Evolutionary conservation across 2,888 invertebrate species (phyloP).

Genomic region (Epirrhoe alternata): DNA sequence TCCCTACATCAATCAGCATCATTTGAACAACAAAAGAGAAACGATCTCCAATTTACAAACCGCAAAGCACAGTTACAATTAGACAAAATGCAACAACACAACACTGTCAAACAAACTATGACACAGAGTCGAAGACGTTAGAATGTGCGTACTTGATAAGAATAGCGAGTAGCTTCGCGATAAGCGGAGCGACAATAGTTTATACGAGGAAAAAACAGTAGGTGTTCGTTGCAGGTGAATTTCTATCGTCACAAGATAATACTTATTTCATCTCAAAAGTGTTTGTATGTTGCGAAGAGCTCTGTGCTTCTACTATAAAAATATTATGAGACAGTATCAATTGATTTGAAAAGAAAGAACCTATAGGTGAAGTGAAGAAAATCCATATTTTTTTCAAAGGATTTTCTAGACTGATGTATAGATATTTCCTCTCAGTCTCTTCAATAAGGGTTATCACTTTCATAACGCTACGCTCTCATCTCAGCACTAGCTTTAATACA

Average conservation of each 20-base stretch:
- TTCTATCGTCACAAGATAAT: too few relatives aligned
- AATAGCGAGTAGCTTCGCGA: slow-evolving; percentile 20
- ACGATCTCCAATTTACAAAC: slow-evolving; percentile 28
- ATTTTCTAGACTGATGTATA: too few relatives aligned
- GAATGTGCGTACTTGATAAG: not conserved
- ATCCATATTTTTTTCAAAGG: too few relatives aligned
- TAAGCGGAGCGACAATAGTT: slow-evolving; percentile 1
- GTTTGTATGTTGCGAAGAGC: too few relatives aligned
- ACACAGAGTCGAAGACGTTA: slow-evolving; percentile 29
- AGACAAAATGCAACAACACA: slow-evolving; percentile 36
- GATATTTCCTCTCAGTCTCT: too few relatives aligned
- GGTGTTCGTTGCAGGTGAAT: too few relatives aligned
- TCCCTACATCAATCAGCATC: slow-evolving; percentile 13
- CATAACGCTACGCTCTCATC: slow-evolving; percentile 13
- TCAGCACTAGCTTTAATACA: slow-evolving; percentile 39
- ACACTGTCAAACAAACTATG: slow-evolving; percentile 35
- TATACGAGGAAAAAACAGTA: not conserved
- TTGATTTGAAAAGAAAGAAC: too few relatives aligned
- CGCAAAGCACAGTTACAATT: slow-evolving; percentile 35
- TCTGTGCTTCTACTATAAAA: too few relatives aligned
- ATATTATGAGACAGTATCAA: too few relatives aligned
- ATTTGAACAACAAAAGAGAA: slow-evolving; percentile 28
- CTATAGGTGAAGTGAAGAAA: too few relatives aligned
- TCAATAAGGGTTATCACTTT: not conserved
- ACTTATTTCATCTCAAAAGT: too few relatives aligned